Conservation (phyloP, 2,888 invertebrate species). For the Harpagoxenus sublaevis region DNA sequence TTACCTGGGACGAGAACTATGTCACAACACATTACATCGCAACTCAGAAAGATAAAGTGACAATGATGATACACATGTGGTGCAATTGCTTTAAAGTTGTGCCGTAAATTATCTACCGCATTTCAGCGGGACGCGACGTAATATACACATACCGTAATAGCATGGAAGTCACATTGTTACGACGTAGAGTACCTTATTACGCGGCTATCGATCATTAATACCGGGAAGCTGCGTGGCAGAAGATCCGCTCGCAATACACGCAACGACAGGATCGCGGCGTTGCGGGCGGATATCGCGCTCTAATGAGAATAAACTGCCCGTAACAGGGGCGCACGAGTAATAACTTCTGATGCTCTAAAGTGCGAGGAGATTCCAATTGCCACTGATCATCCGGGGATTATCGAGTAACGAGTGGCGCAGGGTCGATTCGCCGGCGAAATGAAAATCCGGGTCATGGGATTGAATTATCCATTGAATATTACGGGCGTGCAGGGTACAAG, state of each 20-base stretch:
- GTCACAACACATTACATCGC: neutral
- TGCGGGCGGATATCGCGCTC: neutral
- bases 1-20: too few species aligned
- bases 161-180: neutral
- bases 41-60: neutral
- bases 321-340: conserved; percentile 32
- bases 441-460: conserved; percentile 40
- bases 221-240: neutral
- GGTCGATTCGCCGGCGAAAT: conserved; percentile 48
- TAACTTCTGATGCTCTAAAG: conserved; percentile 42
- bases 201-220: conserved; percentile 22
- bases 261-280: neutral
- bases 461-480: conserved; percentile 50
- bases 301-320: conserved; percentile 51
- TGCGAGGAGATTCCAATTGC: conserved; percentile 50
- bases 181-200: conserved; percentile 17
- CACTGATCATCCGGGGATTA: conserved; percentile 39
- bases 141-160: conserved; percentile 1
- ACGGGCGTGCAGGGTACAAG: neutral
- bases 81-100: conserved; percentile 31
- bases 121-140: neutral
- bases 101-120: conserved; percentile 7
- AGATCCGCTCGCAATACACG: conserved; percentile 12
- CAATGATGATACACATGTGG: neutral
- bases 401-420: conserved; percentile 26